Evolutionary conservation across 2,113 vertebrate species (phyloP), one percentile per base, ranked within the genome.

Genomic region (Romanogobio albipinnatus): DNA sequence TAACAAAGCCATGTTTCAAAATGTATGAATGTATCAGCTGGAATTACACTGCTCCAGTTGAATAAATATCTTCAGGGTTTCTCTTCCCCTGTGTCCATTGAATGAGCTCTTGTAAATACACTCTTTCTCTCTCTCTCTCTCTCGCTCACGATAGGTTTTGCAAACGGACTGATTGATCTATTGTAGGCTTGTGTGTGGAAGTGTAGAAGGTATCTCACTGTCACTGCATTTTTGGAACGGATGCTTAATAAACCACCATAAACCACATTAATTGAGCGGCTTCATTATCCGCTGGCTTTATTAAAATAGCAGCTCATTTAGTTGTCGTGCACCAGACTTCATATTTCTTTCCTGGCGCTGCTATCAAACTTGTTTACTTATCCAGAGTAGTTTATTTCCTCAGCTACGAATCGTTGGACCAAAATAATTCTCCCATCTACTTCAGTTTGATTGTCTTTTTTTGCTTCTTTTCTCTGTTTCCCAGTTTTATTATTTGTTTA

Each of bases 11-110:
- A 33, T 71, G 84, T 61, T 82, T 87, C 33, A 79, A 59, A 82
- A 73, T 62, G 26, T 82, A 82, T 64, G 76, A 87, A 76, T 75
- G 59, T 82, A 85, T 85, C 77, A 77, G 80, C 66, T 62, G 33
- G 59, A 85, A 71, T 85, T 85, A 82, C 75, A 78, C 53, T 53
- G 43, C 64, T 73, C 73, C 39, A 82, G 81, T 49, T 84, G 39
- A 84, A 84, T 76, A 81, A 87, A 80, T 71, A 81, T 84, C 71
- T 84, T 66, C 70, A 81, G 76, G 77, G 77, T 76, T 81, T 59
- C 47, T 76, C 79, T 84, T 45, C 68, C 68, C n/a, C 39, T 39
- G 77, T 71, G 73, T 62, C 53, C 11, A 29, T 62, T 77, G 64
- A 85, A 85, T 80, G 84, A 62, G 73, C 61, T 87, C 51, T 85